Base-by-base conservation (phyloP, 2,797 vertebrate genomes). In the Ctenopoma kingsleyae region DNA sequence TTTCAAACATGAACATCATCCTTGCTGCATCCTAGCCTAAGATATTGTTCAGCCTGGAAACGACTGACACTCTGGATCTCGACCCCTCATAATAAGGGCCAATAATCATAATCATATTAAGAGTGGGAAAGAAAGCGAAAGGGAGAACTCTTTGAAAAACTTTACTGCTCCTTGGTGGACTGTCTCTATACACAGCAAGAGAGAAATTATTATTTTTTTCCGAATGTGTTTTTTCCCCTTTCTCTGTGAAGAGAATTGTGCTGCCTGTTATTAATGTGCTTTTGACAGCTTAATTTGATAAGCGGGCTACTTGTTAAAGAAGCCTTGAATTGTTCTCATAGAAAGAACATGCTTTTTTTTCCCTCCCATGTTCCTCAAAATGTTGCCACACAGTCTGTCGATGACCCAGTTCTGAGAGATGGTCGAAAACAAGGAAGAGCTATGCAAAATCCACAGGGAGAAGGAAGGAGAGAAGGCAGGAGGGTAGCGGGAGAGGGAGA, bases 401-500 rank as follows among this genome's bases (percentile, higher is more conserved):
- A 94, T 94, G 94, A 94, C 94, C 94, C 94, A 95, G 80, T 95
- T 95, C 90, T 91, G 72, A 93, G 77, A 93, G 91, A 92, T 90
- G 89, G 92, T 94, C 89, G 84, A 92, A 93, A 94, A 92, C 90
- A 93, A 91, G 90, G 86, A 92, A 92, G 87, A 93, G 90, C 83
- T 82, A 86, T 58, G 75, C 74, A 78, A 91, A 92, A 87, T 90
- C 91, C 88, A 67, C 83, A 87, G 91, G 91, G 90, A 92, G 76
- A 67, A 74, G 69, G 63, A 84, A 73, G 74, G 67, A 90, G 87
- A 78, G 87, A 75, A 85, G 81, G 84, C 80, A 70, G 78, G 81
- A 87, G 83, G 80, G 41, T 87, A 85, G 83, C 20, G 36, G 59
- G 77, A 81, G 78, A 76, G 57, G 25, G 75, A 66, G 57, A 70